Percentiles rank a stretch among this genome's conserved stretches.
Evolutionary conservation across 2,113 vertebrate genomes (phyloP).

Genomic region (Pluvialis apricaria): DNA sequence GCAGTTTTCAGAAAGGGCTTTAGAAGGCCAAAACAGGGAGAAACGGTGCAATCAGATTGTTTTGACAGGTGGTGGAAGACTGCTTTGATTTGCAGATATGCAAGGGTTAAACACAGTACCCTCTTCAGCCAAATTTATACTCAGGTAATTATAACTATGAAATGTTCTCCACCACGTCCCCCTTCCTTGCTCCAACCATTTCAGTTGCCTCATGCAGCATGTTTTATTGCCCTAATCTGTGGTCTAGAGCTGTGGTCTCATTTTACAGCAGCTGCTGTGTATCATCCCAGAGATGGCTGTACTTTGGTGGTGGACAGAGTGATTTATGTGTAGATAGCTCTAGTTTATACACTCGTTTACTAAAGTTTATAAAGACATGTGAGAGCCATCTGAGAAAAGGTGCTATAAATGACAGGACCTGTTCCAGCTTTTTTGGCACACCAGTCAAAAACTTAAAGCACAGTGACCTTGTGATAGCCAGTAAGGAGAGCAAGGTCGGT

Average conservation of each 20-base stretch:
- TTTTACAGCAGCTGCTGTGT: constrained; percentile 38
- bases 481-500: not conserved
- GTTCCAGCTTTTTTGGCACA: not conserved
- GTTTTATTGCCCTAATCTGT: constrained; percentile 32
- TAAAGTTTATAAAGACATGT: constrained; percentile 39
- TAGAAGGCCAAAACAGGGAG: not conserved
- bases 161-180: not conserved
- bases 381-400: constrained; percentile 27
- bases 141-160: not conserved
- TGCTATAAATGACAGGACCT: not conserved
- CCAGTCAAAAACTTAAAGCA: not conserved
- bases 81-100: not conserved
- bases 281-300: constrained; percentile 21
- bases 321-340: constrained; percentile 10
- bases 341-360: constrained; percentile 28
- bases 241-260: not conserved
- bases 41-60: not conserved
- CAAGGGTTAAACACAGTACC: not conserved
- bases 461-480: not conserved
- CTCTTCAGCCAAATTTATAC: not conserved
- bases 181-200: not conserved
- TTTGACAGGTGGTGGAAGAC: not conserved
- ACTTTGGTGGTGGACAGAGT: not conserved
- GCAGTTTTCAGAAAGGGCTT: not conserved
- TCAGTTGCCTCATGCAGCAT: not conserved